These are phyloP conservation scores for Alsophila aescularia DNA, from an alignment of 2,888 invertebrate species.

Conservation along the genomic window DNA sequence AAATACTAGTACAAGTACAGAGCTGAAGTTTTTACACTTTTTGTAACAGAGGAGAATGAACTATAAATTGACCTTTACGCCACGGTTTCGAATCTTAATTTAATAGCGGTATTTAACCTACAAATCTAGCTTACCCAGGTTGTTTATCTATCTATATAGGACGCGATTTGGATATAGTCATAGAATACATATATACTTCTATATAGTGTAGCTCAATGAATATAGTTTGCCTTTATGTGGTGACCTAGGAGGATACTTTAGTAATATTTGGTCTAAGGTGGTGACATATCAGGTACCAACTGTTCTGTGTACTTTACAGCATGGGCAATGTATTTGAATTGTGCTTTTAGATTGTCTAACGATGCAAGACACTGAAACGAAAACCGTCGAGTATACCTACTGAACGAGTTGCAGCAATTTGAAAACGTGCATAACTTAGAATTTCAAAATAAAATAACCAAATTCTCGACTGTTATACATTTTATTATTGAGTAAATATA, in stretches of 20 bases:
- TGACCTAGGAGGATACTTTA: too few relatives aligned
- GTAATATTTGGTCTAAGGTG: too few relatives aligned
- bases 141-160: conserved; percentile 3
- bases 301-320: not conserved
- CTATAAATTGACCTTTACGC: conserved; percentile 19
- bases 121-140: conserved; percentile 14
- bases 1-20: too few relatives aligned
- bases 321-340: not conserved
- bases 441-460: not conserved
- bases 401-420: not conserved
- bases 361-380: not conserved
- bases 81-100: conserved; percentile 26
- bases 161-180: not conserved
- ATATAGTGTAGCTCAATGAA: too few relatives aligned
- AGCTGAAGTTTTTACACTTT: conserved; percentile 1
- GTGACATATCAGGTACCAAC: too few relatives aligned
- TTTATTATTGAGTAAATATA: too few relatives aligned
- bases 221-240: too few relatives aligned
- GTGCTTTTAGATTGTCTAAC: not conserved
- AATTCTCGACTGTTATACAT: not conserved
- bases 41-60: conserved; percentile 24
- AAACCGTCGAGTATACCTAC: not conserved
- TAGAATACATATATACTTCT: not conserved
- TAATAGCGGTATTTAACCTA: conserved; percentile 20
- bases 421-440: not conserved